phyloP scores from a whole-genome alignment of 2,888 invertebrate species.

The Drosophila stalkeri region DNA sequence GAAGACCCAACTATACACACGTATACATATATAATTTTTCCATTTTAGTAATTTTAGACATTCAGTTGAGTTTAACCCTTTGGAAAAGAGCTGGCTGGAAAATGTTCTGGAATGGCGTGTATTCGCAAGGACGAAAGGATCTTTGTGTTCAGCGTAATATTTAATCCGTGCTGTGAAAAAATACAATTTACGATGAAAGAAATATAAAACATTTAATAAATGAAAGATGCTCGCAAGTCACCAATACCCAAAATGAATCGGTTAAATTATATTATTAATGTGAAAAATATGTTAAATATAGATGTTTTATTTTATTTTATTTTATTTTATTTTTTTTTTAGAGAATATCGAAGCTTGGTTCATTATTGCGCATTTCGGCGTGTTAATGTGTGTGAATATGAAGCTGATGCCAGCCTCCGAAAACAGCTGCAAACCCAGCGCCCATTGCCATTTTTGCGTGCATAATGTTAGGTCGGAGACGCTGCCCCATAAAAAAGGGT shows the following conservation, averaged over 20 bases:
- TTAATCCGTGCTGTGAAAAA: background rate
- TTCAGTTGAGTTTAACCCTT: slow-evolving; percentile 33
- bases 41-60: slow-evolving; percentile 24
- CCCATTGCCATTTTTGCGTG: slow-evolving; percentile 59
- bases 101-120: background rate
- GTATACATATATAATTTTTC: slow-evolving; percentile 14
- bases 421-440: slow-evolving; percentile 51
- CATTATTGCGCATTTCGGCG: slow-evolving; percentile 46
- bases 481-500: slow-evolving; percentile 74
- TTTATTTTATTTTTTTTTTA: background rate
- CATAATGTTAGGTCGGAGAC: slow-evolving; percentile 60
- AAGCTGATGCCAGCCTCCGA: slow-evolving; percentile 34
- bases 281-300: slow-evolving; percentile 23
- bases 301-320: slow-evolving; percentile 1
- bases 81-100: background rate
- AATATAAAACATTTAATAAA: background rate
- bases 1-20: slow-evolving; percentile 54
- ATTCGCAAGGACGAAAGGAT: background rate
- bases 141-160: background rate
- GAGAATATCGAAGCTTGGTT: slow-evolving; percentile 28
- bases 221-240: too few relatives aligned
- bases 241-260: background rate
- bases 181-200: background rate
- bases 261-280: background rate
- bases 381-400: slow-evolving; percentile 68